Evolutionary conservation across 1,140 invertebrate genomes (phyloP).

Genomic region (Dreissena rostriformis): DNA sequence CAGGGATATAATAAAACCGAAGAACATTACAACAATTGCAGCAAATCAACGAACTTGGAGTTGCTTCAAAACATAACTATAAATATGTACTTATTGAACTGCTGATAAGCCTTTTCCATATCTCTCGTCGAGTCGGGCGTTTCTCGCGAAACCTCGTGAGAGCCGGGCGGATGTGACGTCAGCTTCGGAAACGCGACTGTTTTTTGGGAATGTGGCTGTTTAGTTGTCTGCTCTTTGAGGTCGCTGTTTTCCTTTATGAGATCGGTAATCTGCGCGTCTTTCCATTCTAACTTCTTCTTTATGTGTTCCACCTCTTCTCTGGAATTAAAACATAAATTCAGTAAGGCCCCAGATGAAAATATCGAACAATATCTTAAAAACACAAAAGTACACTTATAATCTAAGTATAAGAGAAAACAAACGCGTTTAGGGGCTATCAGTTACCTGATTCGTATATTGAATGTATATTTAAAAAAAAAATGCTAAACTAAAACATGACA

Average conservation of each 20-base stretch:
- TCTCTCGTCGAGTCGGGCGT: conserved; percentile 34
- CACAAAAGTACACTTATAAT: too few relatives aligned
- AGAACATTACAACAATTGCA: too few relatives aligned
- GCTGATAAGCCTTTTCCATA: conserved; percentile 45
- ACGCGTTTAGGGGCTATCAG: too few relatives aligned
- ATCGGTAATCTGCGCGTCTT: conserved; percentile 52
- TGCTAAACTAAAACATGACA: too few relatives aligned
- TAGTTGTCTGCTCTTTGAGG: neutral
- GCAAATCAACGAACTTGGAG: too few relatives aligned
- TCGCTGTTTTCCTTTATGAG: conserved; percentile 40
- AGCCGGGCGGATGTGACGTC: neutral
- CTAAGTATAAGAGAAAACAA: too few relatives aligned
- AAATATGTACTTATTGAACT: conserved; percentile 30
- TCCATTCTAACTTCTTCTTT: conserved; percentile 57
- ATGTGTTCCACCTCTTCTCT: conserved; percentile 54
- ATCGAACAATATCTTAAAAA: too few relatives aligned
- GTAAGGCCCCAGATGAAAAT: too few relatives aligned
- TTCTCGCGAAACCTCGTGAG: conserved; percentile 8
- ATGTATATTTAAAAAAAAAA: too few relatives aligned
- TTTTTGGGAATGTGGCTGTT: neutral
- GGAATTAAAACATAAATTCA: neutral
- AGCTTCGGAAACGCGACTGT: conserved; percentile 14
- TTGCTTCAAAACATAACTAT: too few relatives aligned
- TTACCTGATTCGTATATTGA: too few relatives aligned
- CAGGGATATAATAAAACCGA: too few relatives aligned